Conservation (phyloP, 2,797 vertebrate genomes). For the Manis pentadactyla region DNA sequence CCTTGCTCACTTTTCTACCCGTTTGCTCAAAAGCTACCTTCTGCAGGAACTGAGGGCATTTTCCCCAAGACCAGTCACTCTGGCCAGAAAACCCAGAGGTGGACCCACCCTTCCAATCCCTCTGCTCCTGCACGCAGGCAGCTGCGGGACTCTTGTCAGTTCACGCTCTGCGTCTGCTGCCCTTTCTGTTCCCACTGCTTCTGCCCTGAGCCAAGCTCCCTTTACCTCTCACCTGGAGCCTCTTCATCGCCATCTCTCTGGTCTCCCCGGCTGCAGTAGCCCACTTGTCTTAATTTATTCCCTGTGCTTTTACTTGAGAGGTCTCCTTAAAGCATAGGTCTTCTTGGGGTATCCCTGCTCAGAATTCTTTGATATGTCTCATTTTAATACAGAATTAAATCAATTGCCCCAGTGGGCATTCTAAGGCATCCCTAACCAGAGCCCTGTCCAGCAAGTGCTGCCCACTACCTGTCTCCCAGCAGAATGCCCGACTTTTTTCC, state of each 20-base stretch:
- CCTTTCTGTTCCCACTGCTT: neutral
- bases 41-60: neutral
- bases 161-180: neutral
- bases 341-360: constrained; percentile 34
- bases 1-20: neutral
- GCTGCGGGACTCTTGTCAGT: neutral
- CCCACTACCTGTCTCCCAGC: neutral
- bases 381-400: constrained; percentile 52
- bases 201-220: neutral
- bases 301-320: neutral
- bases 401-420: neutral
- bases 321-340: neutral
- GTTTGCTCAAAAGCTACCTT: constrained; percentile 18
- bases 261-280: neutral
- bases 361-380: neutral
- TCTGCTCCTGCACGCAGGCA: accelerated
- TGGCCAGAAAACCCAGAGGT: neutral
- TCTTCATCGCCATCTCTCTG: neutral
- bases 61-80: neutral
- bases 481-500: neutral
- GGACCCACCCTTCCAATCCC: neutral
- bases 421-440: neutral
- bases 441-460: neutral
- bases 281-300: neutral
- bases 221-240: constrained; percentile 45